Conservation (phyloP, 2,888 invertebrate species). For the Phengaris arion region DNA sequence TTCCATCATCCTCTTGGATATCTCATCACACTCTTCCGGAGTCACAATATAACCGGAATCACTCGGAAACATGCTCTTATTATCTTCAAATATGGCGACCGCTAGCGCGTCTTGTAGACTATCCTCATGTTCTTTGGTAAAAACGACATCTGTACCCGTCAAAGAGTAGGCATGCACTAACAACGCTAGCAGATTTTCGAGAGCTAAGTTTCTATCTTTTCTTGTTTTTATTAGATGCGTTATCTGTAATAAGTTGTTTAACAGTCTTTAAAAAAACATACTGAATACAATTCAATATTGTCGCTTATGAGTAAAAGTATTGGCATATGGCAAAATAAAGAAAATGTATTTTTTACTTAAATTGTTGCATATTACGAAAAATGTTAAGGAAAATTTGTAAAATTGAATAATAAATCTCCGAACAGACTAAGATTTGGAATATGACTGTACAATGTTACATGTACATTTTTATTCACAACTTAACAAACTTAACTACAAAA, state of each 20-base stretch:
- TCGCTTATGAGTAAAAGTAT: too few species aligned
- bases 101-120: constrained; percentile 69
- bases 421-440: too few species aligned
- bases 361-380: too few species aligned
- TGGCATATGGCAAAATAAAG: too few species aligned
- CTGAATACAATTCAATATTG: background rate
- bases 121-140: constrained; percentile 74
- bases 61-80: constrained; percentile 50
- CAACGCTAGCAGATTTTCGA: constrained; percentile 80
- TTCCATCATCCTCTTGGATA: constrained; percentile 53
- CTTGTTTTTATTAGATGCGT: constrained; percentile 78
- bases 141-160: constrained; percentile 78
- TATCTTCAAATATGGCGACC: constrained; percentile 80
- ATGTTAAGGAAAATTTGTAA: too few species aligned
- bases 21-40: constrained; percentile 55
- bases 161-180: constrained; percentile 82
- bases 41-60: constrained; percentile 48
- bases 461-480: too few species aligned
- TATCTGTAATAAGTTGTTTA: constrained; percentile 59
- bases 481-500: too few species aligned
- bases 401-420: too few species aligned
- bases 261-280: too few species aligned
- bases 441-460: too few species aligned
- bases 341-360: too few species aligned
- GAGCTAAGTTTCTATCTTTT: constrained; percentile 69